Conservation (phyloP, 2,113 vertebrate species). For the Thomomys bottae region DNA sequence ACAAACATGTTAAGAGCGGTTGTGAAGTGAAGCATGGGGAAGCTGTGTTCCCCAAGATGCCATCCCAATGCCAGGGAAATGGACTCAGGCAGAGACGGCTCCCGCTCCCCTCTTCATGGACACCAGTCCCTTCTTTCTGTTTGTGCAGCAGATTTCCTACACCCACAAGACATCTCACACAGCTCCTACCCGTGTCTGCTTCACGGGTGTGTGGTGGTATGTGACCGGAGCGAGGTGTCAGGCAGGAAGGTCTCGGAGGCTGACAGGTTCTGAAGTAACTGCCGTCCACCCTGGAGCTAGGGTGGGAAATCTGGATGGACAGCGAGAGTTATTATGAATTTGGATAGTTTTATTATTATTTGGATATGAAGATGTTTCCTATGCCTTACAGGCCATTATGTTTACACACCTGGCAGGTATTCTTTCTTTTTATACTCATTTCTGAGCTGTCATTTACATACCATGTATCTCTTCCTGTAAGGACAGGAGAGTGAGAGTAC, state of each 20-base stretch:
- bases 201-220: background rate
- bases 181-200: background rate
- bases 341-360: too few species aligned
- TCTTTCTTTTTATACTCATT: background rate
- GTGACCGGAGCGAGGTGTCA: background rate
- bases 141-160: background rate
- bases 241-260: background rate
- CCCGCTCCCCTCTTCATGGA: background rate
- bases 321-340: too few species aligned
- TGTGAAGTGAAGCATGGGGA: slow-evolving; percentile 39
- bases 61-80: background rate
- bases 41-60: background rate
- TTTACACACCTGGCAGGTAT: background rate
- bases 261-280: background rate
- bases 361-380: background rate
- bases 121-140: background rate
- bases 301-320: background rate
- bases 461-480: background rate
- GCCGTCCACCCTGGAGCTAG: background rate
- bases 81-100: background rate
- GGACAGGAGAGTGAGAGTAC: too few species aligned
- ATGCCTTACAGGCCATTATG: background rate
- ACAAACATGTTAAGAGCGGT: slow-evolving; percentile 57
- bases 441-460: background rate
- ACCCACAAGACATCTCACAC: background rate